Evolutionary conservation across 2,797 vertebrate species (phyloP), one percentile per base, ranked within the genome.

Genomic region (Sebastes itinus): DNA sequence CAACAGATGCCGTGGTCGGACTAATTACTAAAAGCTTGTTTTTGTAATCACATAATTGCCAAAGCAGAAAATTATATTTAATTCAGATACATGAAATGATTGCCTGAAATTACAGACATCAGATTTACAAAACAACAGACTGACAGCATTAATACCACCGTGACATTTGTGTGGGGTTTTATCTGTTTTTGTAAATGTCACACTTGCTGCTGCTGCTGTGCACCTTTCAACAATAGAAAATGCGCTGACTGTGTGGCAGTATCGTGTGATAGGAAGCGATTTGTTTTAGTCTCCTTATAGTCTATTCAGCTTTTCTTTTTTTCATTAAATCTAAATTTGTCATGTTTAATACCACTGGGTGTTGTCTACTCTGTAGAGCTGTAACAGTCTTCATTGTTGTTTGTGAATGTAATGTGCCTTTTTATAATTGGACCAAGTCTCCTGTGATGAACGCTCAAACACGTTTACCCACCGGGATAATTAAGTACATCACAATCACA

Each of bases 151-250:
- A 52, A 59, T 28, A 25, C 38, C 56, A 49, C 16, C 1, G 13
- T 69, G 62, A 72, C 46, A 81, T 58, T 76, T 82, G 42, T 61
- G 22, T 46, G 6, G 16, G 30, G 14, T 42, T 62, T 78, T 22
- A 42, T 78, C 63, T 65, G 71, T 52, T 38, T 61, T 68, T 20
- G 49, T 63, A 77, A 83, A 81, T 78, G 71, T 76, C 71, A 70
- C 16, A 55, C 23, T 46, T 52, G 22, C 42, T n/a, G 27, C 42
- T 73, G n/a, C 42, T 73, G n/a, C 73, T 72, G 38, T 56, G 70
- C 18, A 42, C 22, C 22, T 35, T 80, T 72, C 3, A 61, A 60
- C n/a, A 77, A 28, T 2, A 38, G 32, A 42, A 71, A 75, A 61
- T 18, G 8, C 23, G 27, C 2, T 33, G 32, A 52, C 30, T 66